A percentile compares a stretch with the other conserved stretches of the same genome.
Evolutionary conservation across 2,888 invertebrate species (phyloP).

Genomic region (Diachrysia chrysitis): DNA sequence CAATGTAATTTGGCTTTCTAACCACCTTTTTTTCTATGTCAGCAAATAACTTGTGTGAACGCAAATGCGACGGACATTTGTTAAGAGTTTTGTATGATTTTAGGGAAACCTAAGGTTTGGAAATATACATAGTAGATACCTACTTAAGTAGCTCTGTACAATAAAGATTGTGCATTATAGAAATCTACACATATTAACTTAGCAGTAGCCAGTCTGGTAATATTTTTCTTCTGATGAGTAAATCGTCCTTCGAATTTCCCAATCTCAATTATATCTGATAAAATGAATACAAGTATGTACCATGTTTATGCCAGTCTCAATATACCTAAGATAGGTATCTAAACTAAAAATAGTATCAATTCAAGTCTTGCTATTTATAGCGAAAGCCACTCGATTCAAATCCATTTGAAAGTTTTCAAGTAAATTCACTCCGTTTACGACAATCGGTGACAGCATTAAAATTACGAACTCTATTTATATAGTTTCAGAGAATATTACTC

Average conservation of each 20-base stretch:
- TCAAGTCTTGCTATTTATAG: slow-evolving; percentile 29
- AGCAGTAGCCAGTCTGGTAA: no score
- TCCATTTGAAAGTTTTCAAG: slow-evolving; percentile 48
- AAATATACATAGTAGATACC: neutral
- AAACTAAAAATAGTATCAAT: slow-evolving; percentile 9
- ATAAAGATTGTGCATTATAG: no score
- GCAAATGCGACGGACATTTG: slow-evolving; percentile 34
- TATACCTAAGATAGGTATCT: slow-evolving; percentile 10
- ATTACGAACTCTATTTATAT: slow-evolving; percentile 45
- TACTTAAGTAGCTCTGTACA: neutral
- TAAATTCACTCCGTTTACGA: slow-evolving; percentile 49
- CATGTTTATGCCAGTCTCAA: neutral
- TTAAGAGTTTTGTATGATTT: slow-evolving; percentile 15
- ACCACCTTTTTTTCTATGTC: slow-evolving; percentile 47
- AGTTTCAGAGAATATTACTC: slow-evolving; percentile 39
- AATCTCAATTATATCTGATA: neutral
- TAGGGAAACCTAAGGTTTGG: slow-evolving; percentile 22
- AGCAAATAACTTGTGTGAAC: slow-evolving; percentile 52
- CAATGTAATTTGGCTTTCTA: slow-evolving; percentile 51
- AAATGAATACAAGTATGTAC: neutral
- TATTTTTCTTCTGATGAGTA: no score
- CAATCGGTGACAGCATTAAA: slow-evolving; percentile 38
- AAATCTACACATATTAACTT: no score
- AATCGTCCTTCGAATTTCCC: neutral
- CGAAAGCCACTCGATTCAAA: slow-evolving; percentile 44